Base-by-base conservation (phyloP, 2,113 vertebrate species). In the Sciurus niger region DNA sequence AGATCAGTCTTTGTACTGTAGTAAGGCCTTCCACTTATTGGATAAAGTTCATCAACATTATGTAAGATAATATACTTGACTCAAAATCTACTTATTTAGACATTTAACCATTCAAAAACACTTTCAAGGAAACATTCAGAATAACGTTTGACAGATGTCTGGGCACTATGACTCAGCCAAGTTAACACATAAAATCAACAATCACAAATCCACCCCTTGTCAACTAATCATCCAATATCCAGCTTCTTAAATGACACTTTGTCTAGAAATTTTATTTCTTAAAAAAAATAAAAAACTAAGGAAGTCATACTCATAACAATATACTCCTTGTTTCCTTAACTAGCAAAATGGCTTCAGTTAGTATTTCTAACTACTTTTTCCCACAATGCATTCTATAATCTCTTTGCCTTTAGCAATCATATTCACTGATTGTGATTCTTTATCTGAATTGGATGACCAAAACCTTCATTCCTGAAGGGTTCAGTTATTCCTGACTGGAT, bases 161-260 rank as follows among this genome's bases (percentile, higher is more conserved):
- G 1, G 32, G 11, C 25, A 20, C n/a, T 5, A 0, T n/a, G 25
- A 6, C 14, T 13, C 8, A 63, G 12, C 17, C 24, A 51, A 55
- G 16, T 3, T 68, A 11, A 67, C 34, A 73, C 18, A 14, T 43
- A 72, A 87, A 72, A 91, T 78, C 73, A 72, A 72, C 73, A 72
- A 72, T 58, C 22, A 79, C 22, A 43, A 55, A 11, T 22, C 3
- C 22, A 79, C 63, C 12, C 58, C 79, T 58, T 40, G 58, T 22
- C 11, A 68, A 58, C 25, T 77, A n/a, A 40, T 40, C 46, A 43
- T 28, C 1, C 63, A 65, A 68, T 43, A 14, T 1, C 3, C 11
- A 16, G 22, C 13, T 48, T 8, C 4, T 72, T 37, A 25, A 72
- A 46, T 72, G 30, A 55, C 4, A 53, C 6, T 55, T 20, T 9